phyloP scores from a whole-genome alignment of 2,113 vertebrate genomes.

The Chiloscyllium plagiosum region DNA sequence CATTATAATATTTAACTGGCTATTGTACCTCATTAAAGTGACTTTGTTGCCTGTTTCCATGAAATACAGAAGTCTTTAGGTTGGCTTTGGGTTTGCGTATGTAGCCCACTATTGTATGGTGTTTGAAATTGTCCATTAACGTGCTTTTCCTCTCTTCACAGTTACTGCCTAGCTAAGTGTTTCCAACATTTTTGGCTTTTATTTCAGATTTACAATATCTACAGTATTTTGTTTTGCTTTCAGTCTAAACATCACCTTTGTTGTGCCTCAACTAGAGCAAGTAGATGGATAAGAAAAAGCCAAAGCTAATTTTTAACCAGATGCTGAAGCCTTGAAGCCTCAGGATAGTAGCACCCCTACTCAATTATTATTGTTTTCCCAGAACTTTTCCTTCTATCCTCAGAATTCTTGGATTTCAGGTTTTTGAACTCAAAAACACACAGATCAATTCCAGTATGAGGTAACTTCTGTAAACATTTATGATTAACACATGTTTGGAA shows the following conservation, averaged over 20 bases:
- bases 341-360: neutral
- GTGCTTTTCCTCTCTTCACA: neutral
- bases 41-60: neutral
- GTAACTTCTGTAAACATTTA: conserved; percentile 1
- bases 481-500: conserved; percentile 28
- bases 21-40: neutral
- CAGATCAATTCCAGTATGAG: neutral
- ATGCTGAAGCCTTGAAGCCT: neutral
- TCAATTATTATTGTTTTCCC: conserved; percentile 5
- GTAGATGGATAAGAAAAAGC: neutral
- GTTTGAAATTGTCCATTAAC: neutral
- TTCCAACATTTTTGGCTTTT: neutral
- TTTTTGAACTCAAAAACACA: neutral
- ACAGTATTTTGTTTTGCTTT: neutral
- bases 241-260: neutral
- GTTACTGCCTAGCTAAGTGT: neutral
- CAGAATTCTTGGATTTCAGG: neutral
- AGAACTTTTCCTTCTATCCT: neutral
- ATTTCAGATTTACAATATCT: neutral
- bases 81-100: neutral
- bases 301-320: neutral
- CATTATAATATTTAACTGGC: neutral
- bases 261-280: neutral
- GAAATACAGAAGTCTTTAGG: neutral
- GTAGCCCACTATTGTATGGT: neutral